These are phyloP conservation scores for Calyptommatus sinebrachiatus DNA, from an alignment of 2,113 vertebrate genomes.

Conservation along the genomic window DNA sequence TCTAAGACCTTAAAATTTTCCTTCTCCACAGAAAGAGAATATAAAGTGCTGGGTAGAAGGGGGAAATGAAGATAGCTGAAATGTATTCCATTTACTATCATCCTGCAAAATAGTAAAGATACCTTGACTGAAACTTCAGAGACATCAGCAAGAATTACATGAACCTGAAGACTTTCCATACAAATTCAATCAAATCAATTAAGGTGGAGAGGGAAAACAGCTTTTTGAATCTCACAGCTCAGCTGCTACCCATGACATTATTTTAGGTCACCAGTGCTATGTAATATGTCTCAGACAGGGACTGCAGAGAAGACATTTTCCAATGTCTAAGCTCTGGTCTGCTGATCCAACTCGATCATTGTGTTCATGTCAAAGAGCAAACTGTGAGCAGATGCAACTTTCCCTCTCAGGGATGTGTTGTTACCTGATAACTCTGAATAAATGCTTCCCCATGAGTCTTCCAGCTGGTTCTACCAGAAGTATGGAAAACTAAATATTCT, in stretches of 20 bases:
- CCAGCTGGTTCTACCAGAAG: conserved; percentile 1
- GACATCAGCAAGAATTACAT: conserved; percentile 35
- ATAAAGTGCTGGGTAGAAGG: neutral
- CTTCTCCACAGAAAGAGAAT: neutral
- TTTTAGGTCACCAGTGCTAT: conserved; percentile 29
- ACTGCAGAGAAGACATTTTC: conserved; percentile 1
- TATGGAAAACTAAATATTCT: neutral
- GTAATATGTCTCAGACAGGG: conserved; percentile 10
- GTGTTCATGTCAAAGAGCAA: conserved; percentile 17
- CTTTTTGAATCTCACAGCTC: conserved; percentile 8
- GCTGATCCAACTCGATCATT: conserved; percentile 8
- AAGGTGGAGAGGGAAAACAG: neutral
- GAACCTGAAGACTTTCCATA: conserved; percentile 13
- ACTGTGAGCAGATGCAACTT: conserved; percentile 8
- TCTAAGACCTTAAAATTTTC: neutral
- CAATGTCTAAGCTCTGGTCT: neutral
- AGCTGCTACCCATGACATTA: conserved; percentile 8
- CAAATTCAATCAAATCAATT: conserved; percentile 19
- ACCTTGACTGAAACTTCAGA: conserved; percentile 24
- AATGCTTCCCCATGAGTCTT: neutral
- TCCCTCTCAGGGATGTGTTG: neutral
- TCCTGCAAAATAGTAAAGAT: conserved; percentile 21
- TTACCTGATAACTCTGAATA: neutral
- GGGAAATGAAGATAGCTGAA: neutral
- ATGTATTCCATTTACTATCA: conserved; percentile 18